Percentiles rank a stretch among this genome's conserved stretches.
Conservation (phyloP, 2,888 invertebrate genomes). For the Sylvicola cinctus region DNA sequence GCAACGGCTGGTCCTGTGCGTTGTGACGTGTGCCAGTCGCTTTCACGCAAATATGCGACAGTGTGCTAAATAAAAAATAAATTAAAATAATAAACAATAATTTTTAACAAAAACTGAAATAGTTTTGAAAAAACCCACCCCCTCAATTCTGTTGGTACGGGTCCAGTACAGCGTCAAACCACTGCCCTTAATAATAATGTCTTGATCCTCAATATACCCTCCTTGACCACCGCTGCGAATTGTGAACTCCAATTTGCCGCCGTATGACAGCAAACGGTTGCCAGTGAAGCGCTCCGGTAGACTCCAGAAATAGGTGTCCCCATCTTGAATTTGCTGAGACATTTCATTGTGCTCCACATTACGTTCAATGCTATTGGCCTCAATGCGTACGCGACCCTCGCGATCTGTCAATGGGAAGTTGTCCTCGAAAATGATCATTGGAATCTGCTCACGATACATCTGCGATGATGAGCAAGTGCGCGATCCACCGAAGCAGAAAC, state of each 20-base stretch:
- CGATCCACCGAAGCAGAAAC: conserved; percentile 74
- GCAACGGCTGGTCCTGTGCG: conserved; percentile 33
- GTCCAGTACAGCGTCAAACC: conserved; percentile 56
- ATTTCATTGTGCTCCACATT: conserved; percentile 13
- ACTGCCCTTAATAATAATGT: conserved; percentile 64
- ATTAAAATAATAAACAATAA: conserved; percentile 3
- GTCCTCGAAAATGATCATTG: conserved; percentile 34
- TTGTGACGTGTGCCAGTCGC: conserved; percentile 38
- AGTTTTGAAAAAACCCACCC: conserved; percentile 4
- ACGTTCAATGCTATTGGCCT: conserved; percentile 8
- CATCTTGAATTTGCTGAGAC: conserved; percentile 21
- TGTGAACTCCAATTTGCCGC: conserved; percentile 56
- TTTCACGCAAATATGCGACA: conserved; percentile 38
- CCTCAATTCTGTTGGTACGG: conserved; percentile 11
- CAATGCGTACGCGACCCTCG: conserved; percentile 14
- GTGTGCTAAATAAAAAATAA: conserved; percentile 3
- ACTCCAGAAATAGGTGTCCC: conserved; percentile 48
- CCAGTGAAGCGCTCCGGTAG: conserved; percentile 47
- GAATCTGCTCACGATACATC: conserved; percentile 41
- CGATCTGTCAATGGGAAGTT: conserved; percentile 40
- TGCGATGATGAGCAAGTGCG: conserved; percentile 35
- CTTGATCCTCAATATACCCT: conserved; percentile 30
- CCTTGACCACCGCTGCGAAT: conserved; percentile 44
- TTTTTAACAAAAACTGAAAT: background rate
- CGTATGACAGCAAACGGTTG: conserved; percentile 68